phyloP scores from a whole-genome alignment of 2,888 invertebrate genomes.

The Drosophila hamatofila region DNA sequence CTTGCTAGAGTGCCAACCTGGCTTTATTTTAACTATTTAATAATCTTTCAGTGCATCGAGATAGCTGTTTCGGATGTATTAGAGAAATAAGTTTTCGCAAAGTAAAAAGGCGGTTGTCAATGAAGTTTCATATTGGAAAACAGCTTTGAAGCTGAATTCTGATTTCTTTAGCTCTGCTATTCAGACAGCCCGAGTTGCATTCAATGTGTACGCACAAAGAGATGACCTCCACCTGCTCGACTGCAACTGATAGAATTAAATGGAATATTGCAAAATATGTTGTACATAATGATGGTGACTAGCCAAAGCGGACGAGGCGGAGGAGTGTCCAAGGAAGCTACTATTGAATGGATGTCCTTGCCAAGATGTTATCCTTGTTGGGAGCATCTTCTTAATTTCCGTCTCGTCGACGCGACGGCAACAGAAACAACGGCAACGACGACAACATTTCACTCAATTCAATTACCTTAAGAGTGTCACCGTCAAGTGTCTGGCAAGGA shows the following conservation, averaged over 20 bases:
- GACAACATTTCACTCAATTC: constrained; percentile 82
- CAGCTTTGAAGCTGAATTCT: constrained; percentile 33
- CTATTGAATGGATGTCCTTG: constrained; percentile 75
- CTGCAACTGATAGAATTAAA: constrained; percentile 72
- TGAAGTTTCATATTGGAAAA: neutral
- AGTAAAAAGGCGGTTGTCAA: neutral
- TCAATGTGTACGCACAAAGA: constrained; percentile 46
- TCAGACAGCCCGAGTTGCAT: constrained; percentile 42
- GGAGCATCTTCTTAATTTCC: constrained; percentile 68
- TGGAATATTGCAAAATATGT: constrained; percentile 78
- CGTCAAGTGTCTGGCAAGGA: constrained; percentile 69
- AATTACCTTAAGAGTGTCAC: constrained; percentile 83
- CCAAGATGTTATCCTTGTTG: constrained; percentile 46
- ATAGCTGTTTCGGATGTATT: neutral
- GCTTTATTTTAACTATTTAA: constrained; percentile 2
- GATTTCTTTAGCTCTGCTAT: constrained; percentile 25
- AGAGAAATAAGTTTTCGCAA: neutral
- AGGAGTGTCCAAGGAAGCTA: constrained; percentile 47
- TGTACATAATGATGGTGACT: constrained; percentile 66
- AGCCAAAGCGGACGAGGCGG: constrained; percentile 12
- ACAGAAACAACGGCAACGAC: constrained; percentile 38
- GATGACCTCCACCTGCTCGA: constrained; percentile 38
- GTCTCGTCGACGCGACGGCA: constrained; percentile 65
- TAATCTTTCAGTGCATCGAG: neutral
- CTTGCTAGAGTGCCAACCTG: constrained; percentile 1